Conservation (phyloP, 2,113 vertebrate species). For the Erpornis zantholeuca region DNA sequence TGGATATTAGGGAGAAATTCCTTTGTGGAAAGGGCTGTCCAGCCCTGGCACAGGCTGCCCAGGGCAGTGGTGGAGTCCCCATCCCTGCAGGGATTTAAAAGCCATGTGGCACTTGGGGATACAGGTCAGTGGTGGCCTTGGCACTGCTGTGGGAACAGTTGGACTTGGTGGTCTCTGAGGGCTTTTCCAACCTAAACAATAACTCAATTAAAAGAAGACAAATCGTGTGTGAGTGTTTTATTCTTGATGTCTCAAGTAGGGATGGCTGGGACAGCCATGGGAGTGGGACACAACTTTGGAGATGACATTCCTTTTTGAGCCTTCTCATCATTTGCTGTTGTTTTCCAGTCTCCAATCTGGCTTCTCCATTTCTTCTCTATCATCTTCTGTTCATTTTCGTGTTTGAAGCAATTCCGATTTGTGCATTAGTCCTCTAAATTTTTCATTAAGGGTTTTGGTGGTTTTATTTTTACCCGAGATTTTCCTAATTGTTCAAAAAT, state of each 20-base stretch:
- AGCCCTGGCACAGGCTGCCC: not conserved
- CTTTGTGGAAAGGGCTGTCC: not conserved
- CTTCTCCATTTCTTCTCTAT: not conserved
- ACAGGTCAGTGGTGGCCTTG: not conserved
- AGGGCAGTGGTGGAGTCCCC: not conserved
- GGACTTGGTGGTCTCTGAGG: not conserved
- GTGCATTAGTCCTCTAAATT: not conserved
- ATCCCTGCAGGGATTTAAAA: not conserved
- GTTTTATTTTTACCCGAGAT: accelerated
- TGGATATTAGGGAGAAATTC: not conserved
- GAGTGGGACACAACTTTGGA: not conserved
- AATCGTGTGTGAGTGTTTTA: not conserved
- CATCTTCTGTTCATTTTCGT: not conserved
- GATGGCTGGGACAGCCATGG: not conserved
- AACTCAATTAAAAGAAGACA: not conserved
- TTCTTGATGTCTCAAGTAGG: not conserved
- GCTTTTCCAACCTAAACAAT: not conserved
- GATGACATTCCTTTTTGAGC: not conserved
- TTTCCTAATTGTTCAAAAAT: not conserved
- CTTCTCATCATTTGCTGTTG: not conserved
- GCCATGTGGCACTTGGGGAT: not conserved
- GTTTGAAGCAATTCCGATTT: not conserved
- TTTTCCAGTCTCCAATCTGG: not conserved
- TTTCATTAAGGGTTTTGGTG: not conserved
- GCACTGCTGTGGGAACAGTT: not conserved